Evolutionary conservation across 37 sponge, comb jelly and placozoan species (phyloP).

Genomic region (Lycopodina hypogea): DNA sequence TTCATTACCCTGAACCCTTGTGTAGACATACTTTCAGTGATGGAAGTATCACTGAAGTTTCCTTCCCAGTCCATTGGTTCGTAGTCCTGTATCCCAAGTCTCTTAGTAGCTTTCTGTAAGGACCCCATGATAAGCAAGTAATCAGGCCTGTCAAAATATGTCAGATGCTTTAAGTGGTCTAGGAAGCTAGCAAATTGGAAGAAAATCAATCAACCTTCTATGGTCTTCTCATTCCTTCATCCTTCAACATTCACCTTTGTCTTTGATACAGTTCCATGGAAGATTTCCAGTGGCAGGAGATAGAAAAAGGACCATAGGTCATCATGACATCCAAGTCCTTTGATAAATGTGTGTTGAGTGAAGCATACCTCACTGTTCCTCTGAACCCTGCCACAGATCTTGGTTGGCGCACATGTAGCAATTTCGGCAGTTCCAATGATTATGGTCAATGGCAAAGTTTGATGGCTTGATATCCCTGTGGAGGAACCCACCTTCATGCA

Average conservation of each 20-base stretch:
- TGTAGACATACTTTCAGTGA: conserved; percentile 49
- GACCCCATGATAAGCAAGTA: conserved; percentile 50
- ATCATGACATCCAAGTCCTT: conserved; percentile 94
- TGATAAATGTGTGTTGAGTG: conserved; percentile 83
- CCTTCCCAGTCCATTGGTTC: conserved; percentile 92
- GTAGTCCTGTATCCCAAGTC: conserved; percentile 54
- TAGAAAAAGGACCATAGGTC: conserved; percentile 97
- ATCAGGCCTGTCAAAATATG: conserved; percentile 87
- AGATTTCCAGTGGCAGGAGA: conserved; percentile 85
- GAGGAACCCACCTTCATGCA: conserved; percentile 94
- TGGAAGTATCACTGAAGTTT: conserved; percentile 34
- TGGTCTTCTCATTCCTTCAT: conserved; percentile 77
- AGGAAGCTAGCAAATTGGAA: conserved; percentile 77
- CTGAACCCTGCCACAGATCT: conserved; percentile 89
- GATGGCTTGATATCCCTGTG: conserved; percentile 98
- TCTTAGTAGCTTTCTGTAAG: conserved; percentile 48
- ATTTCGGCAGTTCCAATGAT: conserved; percentile 33
- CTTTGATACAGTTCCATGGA: conserved; percentile 90
- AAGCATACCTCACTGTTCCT: conserved; percentile 97
- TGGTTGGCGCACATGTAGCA: conserved; percentile 81
- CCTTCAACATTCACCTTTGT: conserved; percentile 88
- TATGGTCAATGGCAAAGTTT: conserved; percentile 90
- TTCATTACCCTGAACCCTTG: conserved; percentile 7
- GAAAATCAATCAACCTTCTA: conserved; percentile 52
- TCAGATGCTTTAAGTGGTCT: conserved; percentile 63